Base-by-base conservation (phyloP, 2,888 invertebrate genomes). In the Synergus itoensis region DNA sequence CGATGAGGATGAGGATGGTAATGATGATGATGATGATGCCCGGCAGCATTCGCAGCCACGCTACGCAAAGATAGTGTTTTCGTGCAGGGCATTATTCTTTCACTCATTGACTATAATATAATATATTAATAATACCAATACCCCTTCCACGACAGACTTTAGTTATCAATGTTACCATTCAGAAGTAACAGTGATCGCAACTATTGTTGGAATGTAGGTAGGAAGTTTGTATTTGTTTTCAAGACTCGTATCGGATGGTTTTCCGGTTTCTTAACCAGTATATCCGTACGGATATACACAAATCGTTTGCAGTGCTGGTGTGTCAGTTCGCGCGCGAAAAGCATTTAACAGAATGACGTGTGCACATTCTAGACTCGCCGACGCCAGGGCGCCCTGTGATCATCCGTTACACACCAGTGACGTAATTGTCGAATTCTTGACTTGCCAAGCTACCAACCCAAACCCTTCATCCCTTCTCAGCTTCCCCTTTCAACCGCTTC, bases 341-440 rank as follows among this genome's bases (percentile, higher is more conserved):
- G 53, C 73, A 73, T 73, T 73, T 90, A 89, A 85, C 88, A 86
- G 88, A 85, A 90, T 91, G 91, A 91, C 91, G 91, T 90, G 82
- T 84, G 91, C 91, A 89, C 91, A 91, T 91, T 91, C 90, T 90
- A 87, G 88, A 88, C 73, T 53, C 73, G 28, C 73, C 87, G 87
- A 86, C 87, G 63, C 28, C 60, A 43, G 41, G 62, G 62, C 21
- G 79, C 81, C 78, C 65, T 78, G 88, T 87, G 86, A 92, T 92
- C 90, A 93, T 93, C 90, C 92, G 92, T 89, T 91, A 91, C 88
- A 87, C 87, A 83, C 83, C 81, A 88, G 86, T 89, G 89, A 91
- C 91, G 91, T 91, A 92, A 91, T 91, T 91, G 90, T 87, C 90
- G 90, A 92, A 91, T 91, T 91, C 90, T 88, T 88, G 87, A 83